A percentile compares a stretch with the other conserved stretches of the same genome.
Conservation (phyloP, 1,140 invertebrate genomes). For the Leptonema lineaticorne region DNA sequence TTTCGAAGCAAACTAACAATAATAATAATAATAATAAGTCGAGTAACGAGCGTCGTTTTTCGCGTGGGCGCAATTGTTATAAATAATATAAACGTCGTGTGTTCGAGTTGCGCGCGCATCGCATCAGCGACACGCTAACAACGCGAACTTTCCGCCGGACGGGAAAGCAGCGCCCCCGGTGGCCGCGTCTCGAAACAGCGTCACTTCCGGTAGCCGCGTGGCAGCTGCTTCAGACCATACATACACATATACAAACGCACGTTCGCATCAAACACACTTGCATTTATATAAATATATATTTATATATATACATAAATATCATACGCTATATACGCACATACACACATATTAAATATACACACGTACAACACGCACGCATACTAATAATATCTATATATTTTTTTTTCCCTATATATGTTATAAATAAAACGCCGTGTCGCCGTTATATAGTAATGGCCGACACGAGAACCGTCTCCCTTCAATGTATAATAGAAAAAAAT, state of each 20-base stretch:
- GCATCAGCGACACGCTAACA: not conserved
- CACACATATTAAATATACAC: too few relatives aligned
- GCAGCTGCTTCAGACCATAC: slow-evolving; percentile 23
- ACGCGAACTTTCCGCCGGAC: slow-evolving; percentile 2
- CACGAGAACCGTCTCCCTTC: too few relatives aligned
- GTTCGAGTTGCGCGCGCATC: slow-evolving; percentile 1
- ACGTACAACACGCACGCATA: not conserved
- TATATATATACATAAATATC: too few relatives aligned
- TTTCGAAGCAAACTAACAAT: too few relatives aligned
- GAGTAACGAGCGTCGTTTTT: too few relatives aligned
- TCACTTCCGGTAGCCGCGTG: slow-evolving; percentile 30
- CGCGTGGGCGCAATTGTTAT: not conserved
- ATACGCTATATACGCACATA: not conserved
- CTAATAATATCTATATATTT: too few relatives aligned
- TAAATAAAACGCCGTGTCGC: too few relatives aligned
- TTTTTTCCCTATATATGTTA: too few relatives aligned
- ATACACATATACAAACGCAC: too few relatives aligned
- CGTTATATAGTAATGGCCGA: too few relatives aligned
- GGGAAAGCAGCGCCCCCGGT: slow-evolving; percentile 23
- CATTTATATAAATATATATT: not conserved
- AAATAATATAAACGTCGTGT: not conserved
- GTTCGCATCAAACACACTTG: not conserved
- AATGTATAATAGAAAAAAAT: too few relatives aligned
- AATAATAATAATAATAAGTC: too few relatives aligned
- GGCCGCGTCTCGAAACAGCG: slow-evolving; percentile 15